These are phyloP conservation scores for Oligia fasciuncula DNA, from an alignment of 2,888 invertebrate species.

Conservation along the genomic window DNA sequence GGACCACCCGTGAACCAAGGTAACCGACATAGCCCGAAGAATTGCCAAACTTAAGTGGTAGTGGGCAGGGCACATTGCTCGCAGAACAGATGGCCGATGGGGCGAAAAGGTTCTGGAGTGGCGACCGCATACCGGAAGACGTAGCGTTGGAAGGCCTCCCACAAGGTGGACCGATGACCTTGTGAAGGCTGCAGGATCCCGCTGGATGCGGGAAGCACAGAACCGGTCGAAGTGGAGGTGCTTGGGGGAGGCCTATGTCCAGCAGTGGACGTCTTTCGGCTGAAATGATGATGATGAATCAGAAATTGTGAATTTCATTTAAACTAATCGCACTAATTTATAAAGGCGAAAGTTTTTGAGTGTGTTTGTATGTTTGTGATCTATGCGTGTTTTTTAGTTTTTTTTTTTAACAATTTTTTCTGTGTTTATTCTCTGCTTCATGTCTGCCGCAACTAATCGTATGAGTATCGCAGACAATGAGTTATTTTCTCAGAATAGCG, in stretches of 20 bases:
- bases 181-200: neutral
- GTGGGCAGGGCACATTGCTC: too few species aligned
- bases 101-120: neutral
- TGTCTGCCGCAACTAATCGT: too few species aligned
- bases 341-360: too few species aligned
- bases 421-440: too few species aligned
- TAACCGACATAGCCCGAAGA: neutral
- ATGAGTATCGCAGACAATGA: slow-evolving; percentile 29
- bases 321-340: too few species aligned
- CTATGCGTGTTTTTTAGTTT: too few species aligned
- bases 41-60: neutral
- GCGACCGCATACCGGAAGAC: neutral
- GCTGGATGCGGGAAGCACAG: neutral
- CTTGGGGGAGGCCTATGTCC: neutral
- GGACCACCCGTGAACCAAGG: neutral
- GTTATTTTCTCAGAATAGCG: slow-evolving; percentile 39
- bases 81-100: neutral
- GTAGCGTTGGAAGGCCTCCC: neutral
- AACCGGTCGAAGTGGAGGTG: too few species aligned
- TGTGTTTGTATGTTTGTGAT: too few species aligned
- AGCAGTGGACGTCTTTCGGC: neutral
- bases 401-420: too few species aligned
- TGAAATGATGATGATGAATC: neutral
- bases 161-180: neutral
- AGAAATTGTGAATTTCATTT: too few species aligned